phyloP scores from a whole-genome alignment of 2,113 vertebrate species.

The Brachypodius melanocephalos region DNA sequence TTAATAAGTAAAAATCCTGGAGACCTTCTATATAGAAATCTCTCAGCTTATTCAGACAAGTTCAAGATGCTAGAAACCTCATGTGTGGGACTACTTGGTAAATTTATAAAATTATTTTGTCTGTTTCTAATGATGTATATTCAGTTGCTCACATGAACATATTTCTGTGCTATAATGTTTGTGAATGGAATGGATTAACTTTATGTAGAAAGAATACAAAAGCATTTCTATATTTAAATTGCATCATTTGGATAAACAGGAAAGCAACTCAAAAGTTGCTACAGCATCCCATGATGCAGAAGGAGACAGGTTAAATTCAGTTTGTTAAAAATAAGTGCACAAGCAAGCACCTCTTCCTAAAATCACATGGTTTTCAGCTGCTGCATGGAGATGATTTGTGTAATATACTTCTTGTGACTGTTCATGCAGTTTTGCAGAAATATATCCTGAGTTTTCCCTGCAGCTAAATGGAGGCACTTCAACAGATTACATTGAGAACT shows the following conservation, averaged over 20 bases:
- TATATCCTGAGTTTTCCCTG: neutral
- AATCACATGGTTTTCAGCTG: neutral
- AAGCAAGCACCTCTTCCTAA: neutral
- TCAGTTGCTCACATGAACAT: rapidly evolving
- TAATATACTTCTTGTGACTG: neutral
- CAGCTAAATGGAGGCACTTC: neutral
- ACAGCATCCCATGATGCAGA: neutral
- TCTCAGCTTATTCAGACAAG: neutral
- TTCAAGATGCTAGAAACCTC: neutral
- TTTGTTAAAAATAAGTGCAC: neutral
- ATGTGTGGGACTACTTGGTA: neutral
- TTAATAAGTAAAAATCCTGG: neutral
- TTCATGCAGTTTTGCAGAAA: neutral
- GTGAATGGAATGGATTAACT: neutral
- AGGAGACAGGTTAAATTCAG: neutral
- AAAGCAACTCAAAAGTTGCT: neutral
- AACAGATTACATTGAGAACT: neutral
- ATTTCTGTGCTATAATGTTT: neutral
- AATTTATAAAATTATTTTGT: neutral
- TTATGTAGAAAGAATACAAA: neutral
- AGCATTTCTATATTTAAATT: neutral
- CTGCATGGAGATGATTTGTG: neutral
- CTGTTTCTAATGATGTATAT: neutral
- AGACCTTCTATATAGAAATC: neutral
- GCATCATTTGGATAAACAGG: neutral